Evolutionary conservation across 2,888 invertebrate genomes (phyloP), one percentile per base, ranked within the genome.

Genomic region (Drosophila pegasa): DNA sequence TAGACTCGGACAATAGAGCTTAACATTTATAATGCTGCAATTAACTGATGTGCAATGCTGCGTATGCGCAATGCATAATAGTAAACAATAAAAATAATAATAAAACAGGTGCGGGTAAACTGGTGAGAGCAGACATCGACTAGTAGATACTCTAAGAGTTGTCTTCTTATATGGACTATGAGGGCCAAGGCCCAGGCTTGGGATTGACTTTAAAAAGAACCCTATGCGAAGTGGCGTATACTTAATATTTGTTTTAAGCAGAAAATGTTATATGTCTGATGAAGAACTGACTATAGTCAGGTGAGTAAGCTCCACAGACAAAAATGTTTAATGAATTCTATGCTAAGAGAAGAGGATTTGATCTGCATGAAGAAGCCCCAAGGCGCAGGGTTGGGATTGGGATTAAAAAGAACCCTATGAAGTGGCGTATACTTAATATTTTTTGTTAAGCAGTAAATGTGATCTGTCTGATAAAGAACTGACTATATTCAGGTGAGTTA

Each of bases 11-110:
- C 64, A 71, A 65, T 68, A 48, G 18, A 65, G 65, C 64, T 78
- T 75, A 62, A 67, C 70, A 75, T 75, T 75, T 75, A 70, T 64
- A 67, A 71, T 78, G 62, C 75, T 66, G 50, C 72, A 78, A 69
- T 78, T 78, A 78, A 69, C 57, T 59, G 65, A 35, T 45, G 65
- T 70, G 65, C 59, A 57, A 51, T 60, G 31, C 27, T 47, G 59
- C 56, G 64, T 58, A 71, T 72, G 40, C 45, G 67, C 52, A 68
- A 64, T 60, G 70, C 27, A 50, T 45, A 62, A 56, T 62, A 74
- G 70, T 55, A 57, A 40, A 25, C 25, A 58, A 27, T 18, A 31
- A 50, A 27, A 56, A 37, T 10, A 29, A 25, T 16, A 18, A 20
- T 48, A 18, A 27, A 22, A 35, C 14, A 14, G 8, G 25, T 16